Percentiles rank a stretch among this genome's conserved stretches.
These are phyloP conservation scores for Caenorhabditis sinica DNA, from an alignment of 2,888 invertebrate species.

Conservation along the genomic window DNA sequence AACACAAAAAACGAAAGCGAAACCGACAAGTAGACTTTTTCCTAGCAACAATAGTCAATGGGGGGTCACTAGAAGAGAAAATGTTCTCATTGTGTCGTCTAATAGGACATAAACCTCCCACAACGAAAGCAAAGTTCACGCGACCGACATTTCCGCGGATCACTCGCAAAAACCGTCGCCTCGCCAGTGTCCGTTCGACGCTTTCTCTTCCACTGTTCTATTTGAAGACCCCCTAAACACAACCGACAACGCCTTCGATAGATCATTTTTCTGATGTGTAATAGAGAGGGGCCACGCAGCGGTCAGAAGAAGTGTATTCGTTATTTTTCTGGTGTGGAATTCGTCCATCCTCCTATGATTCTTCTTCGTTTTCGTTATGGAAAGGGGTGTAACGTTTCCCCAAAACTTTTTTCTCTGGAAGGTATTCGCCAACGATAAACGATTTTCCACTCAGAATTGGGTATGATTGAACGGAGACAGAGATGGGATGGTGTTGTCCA, in stretches of 20 bases:
- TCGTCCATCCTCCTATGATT: background rate
- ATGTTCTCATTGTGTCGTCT: conserved; percentile 53
- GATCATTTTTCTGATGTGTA: conserved; percentile 41
- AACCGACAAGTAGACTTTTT: conserved; percentile 3
- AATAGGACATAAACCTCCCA: conserved; percentile 59
- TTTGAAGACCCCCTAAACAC: conserved; percentile 11
- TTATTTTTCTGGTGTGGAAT: background rate
- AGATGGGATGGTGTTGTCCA: background rate
- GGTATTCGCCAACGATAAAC: background rate
- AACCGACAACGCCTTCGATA: conserved; percentile 30
- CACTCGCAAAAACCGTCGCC: conserved; percentile 44
- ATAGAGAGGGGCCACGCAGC: conserved; percentile 9
- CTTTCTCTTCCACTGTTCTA: conserved; percentile 26
- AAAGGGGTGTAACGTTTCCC: background rate
- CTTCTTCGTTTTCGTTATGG: too few relatives aligned
- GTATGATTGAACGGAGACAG: background rate
- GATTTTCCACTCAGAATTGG: background rate
- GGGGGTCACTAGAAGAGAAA: conserved; percentile 32
- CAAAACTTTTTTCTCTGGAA: background rate
- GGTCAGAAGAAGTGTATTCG: conserved; percentile 20
- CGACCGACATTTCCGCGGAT: conserved; percentile 59
- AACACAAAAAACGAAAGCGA: conserved; percentile 1
- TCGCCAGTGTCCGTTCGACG: conserved; percentile 17
- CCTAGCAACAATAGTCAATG: conserved; percentile 25
- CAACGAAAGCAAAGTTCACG: conserved; percentile 52